phyloP scores from a whole-genome alignment of 1,140 invertebrate species.

The Olivierus martensii region DNA sequence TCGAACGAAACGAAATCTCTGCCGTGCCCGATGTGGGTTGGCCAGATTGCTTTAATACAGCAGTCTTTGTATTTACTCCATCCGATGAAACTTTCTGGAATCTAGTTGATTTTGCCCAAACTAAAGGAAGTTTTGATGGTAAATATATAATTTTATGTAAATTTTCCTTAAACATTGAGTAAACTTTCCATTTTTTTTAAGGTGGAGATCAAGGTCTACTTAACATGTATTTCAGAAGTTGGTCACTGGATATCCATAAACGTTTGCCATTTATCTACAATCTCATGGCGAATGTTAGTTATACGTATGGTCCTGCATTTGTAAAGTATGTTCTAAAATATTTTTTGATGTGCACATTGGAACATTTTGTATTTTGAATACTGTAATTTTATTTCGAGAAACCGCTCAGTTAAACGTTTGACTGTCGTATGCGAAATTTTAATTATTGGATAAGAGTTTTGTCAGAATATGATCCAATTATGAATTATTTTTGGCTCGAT shows the following conservation, averaged over 20 bases:
- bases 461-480: too few relatives aligned
- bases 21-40: conserved; percentile 90
- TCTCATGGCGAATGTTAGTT: conserved; percentile 85
- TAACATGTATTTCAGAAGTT: conserved; percentile 84
- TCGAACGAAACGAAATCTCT: conserved; percentile 81
- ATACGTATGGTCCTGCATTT: conserved; percentile 93
- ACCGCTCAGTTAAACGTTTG: too few relatives aligned
- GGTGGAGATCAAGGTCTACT: conserved; percentile 86
- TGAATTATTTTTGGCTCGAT: too few relatives aligned
- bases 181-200: conserved; percentile 3
- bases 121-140: conserved; percentile 74
- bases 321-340: conserved; percentile 66
- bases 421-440: too few relatives aligned
- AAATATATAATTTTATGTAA: too few relatives aligned
- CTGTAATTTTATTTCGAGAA: too few relatives aligned
- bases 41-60: conserved; percentile 88
- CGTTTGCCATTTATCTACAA: conserved; percentile 97
- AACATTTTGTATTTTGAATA: too few relatives aligned
- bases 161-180: too few relatives aligned
- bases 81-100: conserved; percentile 67
- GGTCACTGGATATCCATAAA: conserved; percentile 79
- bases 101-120: conserved; percentile 58
- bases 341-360: too few relatives aligned
- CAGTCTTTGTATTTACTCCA: conserved; percentile 84
- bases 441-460: too few relatives aligned